A percentile compares a stretch with the other conserved stretches of the same genome.
Evolutionary conservation across 1,140 invertebrate genomes (phyloP).

Genomic region (Platyscapa corneri): DNA sequence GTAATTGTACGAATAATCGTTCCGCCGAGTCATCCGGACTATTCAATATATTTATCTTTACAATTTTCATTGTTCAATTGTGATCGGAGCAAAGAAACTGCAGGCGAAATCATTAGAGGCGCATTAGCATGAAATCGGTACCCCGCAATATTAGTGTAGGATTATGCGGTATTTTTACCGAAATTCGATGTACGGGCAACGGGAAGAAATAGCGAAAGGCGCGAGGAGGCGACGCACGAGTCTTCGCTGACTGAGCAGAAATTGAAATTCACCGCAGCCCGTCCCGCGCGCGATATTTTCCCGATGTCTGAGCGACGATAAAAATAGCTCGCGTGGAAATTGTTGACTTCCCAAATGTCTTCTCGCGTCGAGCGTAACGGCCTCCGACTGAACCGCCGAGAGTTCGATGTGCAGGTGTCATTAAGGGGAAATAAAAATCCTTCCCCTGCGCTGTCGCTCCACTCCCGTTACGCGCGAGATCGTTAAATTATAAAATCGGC

Average conservation of each 20-base stretch:
- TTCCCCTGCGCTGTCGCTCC: no score
- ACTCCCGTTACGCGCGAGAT: no score
- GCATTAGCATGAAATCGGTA: neutral
- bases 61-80: neutral
- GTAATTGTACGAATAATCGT: neutral
- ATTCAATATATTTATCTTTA: neutral
- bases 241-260: neutral
- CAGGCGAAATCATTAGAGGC: neutral
- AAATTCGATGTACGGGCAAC: neutral
- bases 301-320: neutral
- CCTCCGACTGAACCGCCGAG: neutral
- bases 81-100: neutral
- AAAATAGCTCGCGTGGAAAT: constrained; percentile 1
- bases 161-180: neutral
- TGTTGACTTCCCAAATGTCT: constrained; percentile 1
- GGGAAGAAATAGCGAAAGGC: neutral
- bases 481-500: no score
- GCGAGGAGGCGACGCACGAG: neutral
- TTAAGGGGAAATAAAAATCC: neutral
- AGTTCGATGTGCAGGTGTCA: neutral
- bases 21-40: neutral
- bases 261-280: neutral
- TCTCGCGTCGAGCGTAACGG: neutral
- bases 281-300: neutral
- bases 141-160: neutral